Conservation (phyloP, 2,797 vertebrate species). For the Poeciliopsis turneri region DNA sequence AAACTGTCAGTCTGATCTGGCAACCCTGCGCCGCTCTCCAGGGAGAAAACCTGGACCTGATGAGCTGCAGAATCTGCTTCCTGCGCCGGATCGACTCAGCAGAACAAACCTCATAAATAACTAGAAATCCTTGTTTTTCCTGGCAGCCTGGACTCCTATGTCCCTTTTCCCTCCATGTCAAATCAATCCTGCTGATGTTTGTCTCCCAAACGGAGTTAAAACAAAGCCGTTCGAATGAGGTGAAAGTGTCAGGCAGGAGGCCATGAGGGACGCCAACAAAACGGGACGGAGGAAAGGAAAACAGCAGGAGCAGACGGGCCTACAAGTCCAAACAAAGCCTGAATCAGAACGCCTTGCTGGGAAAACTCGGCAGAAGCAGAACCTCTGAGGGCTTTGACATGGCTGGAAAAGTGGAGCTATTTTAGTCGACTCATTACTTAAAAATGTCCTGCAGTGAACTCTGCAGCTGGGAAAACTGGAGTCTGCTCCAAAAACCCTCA, state of each 20-base stretch:
- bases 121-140: not conserved
- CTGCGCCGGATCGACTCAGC: conserved; percentile 22
- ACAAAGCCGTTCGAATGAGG: not conserved
- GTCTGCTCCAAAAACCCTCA: not conserved
- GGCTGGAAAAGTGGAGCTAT: conserved; percentile 23
- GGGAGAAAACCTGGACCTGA: not conserved
- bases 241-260: not conserved
- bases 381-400: not conserved
- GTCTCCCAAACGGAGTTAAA: not conserved
- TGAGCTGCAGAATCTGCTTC: conserved; percentile 47
- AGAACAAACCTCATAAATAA: conserved; percentile 11
- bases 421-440: not conserved
- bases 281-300: not conserved
- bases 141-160: not conserved
- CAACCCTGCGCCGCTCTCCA: not conserved
- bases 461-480: not conserved
- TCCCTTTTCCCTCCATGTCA: not conserved
- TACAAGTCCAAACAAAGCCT: not conserved
- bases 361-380: conserved; percentile 14
- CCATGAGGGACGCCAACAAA: not conserved
- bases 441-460: not conserved
- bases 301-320: not conserved
- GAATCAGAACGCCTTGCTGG: not conserved
- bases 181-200: not conserved
- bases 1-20: too few relatives aligned